Evolutionary conservation across 2,888 invertebrate genomes (phyloP).

Genomic region (Scaptodrosophila latifasciaeformis): DNA sequence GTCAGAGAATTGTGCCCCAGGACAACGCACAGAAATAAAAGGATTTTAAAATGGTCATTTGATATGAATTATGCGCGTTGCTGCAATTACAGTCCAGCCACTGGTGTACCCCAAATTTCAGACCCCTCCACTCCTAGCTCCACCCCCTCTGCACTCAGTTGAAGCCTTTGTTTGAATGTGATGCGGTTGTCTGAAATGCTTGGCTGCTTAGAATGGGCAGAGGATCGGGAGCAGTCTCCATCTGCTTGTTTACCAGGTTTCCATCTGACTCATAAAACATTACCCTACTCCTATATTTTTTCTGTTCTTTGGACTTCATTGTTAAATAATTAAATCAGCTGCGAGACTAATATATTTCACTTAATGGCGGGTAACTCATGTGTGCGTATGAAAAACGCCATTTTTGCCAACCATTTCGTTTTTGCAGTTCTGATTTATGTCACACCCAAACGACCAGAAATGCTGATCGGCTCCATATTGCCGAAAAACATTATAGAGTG

Average conservation of each 20-base stretch:
- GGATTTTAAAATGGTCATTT: conserved; percentile 75
- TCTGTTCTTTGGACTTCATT: conserved; percentile 57
- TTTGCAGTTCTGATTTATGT: conserved; percentile 52
- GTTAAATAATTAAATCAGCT: conserved; percentile 73
- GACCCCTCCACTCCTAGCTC: background rate
- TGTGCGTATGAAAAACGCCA: conserved; percentile 36
- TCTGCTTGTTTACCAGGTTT: background rate
- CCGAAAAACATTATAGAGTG: conserved; percentile 34
- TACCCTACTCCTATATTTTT: too few relatives aligned
- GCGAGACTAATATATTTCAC: conserved; percentile 72
- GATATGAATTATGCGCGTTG: conserved; percentile 74
- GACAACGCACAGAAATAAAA: conserved; percentile 70
- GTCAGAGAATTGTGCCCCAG: too few relatives aligned
- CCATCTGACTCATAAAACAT: too few relatives aligned
- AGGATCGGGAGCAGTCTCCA: background rate
- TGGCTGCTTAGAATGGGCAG: conserved; percentile 26
- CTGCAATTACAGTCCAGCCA: conserved; percentile 67
- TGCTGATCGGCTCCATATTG: conserved; percentile 2
- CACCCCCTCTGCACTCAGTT: conserved; percentile 24
- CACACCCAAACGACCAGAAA: conserved; percentile 20
- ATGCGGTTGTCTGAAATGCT: conserved; percentile 57
- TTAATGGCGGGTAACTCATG: conserved; percentile 61
- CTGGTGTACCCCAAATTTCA: conserved; percentile 1
- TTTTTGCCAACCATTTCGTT: conserved; percentile 36
- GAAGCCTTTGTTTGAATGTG: conserved; percentile 64